Conservation (phyloP, 2,113 vertebrate species). For the Pterocles burchelli region DNA sequence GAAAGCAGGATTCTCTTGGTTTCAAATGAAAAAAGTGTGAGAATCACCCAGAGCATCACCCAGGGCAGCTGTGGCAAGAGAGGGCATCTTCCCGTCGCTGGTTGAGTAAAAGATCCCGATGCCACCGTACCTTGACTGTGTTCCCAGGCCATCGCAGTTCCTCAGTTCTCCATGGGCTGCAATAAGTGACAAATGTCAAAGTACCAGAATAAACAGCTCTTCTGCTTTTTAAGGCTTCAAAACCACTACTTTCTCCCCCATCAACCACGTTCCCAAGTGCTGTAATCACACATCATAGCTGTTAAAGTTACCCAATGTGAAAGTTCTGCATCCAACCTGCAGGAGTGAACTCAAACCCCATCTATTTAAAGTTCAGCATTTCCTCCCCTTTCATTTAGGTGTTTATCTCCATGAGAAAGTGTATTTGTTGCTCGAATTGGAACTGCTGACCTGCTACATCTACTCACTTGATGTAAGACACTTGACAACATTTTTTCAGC, state of each 20-base stretch:
- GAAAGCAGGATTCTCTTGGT: neutral
- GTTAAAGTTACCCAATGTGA: rapidly evolving
- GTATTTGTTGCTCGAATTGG: neutral
- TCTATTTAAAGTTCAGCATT: neutral
- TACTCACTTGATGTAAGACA: neutral
- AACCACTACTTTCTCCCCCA: rapidly evolving
- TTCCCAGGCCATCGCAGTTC: neutral
- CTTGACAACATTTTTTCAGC: neutral
- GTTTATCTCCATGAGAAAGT: neutral
- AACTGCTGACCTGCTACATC: neutral
- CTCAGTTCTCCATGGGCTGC: no score
- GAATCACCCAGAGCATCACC: no score
- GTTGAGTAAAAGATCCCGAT: no score
- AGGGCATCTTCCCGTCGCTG: rapidly evolving
- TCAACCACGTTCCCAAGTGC: rapidly evolving
- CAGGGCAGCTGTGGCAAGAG: neutral
- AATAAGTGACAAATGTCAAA: neutral
- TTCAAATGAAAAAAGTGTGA: neutral
- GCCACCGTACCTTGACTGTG: rapidly evolving
- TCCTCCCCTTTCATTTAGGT: neutral
- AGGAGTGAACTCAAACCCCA: neutral
- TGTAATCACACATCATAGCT: rapidly evolving
- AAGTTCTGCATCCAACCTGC: neutral
- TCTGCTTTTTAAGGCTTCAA: neutral
- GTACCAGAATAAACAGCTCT: neutral